Conservation (phyloP, 1,140 invertebrate species). For the Drosophila bocki region DNA sequence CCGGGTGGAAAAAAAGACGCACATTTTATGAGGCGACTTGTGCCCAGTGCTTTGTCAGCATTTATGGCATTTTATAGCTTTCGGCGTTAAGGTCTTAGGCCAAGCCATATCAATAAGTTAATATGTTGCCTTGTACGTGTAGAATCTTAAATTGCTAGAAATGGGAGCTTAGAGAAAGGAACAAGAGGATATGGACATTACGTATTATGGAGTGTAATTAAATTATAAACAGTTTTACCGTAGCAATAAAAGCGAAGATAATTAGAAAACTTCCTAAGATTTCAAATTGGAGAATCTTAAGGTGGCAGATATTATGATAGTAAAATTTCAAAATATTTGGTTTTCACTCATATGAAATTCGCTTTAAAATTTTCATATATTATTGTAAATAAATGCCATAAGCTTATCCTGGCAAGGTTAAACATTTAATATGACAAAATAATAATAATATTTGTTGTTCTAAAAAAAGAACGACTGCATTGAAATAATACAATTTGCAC, state of each 20-base stretch:
- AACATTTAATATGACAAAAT: too few relatives aligned
- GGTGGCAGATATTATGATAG: too few relatives aligned
- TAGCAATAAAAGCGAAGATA: not conserved
- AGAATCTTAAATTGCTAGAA: constrained; percentile 4
- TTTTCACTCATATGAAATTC: not conserved
- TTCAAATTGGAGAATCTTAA: not conserved
- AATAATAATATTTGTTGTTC: constrained; percentile 5
- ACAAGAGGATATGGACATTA: not conserved
- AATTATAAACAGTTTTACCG: not conserved
- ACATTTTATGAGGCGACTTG: constrained; percentile 59
- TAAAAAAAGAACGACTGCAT: not conserved
- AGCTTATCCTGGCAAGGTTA: too few relatives aligned
- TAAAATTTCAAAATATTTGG: not conserved
- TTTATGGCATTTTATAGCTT: constrained; percentile 51
- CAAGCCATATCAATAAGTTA: constrained; percentile 47
- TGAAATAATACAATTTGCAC: not conserved
- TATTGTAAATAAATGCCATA: not conserved
- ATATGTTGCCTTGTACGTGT: constrained; percentile 12
- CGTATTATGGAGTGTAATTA: not conserved
- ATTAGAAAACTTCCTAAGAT: not conserved
- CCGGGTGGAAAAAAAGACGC: constrained; percentile 17
- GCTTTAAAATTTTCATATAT: not conserved
- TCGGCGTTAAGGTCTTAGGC: constrained; percentile 38
- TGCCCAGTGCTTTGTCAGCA: constrained; percentile 62
- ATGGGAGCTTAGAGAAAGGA: not conserved